Conservation (phyloP, 1,140 invertebrate genomes). For the Lineus longissimus region DNA sequence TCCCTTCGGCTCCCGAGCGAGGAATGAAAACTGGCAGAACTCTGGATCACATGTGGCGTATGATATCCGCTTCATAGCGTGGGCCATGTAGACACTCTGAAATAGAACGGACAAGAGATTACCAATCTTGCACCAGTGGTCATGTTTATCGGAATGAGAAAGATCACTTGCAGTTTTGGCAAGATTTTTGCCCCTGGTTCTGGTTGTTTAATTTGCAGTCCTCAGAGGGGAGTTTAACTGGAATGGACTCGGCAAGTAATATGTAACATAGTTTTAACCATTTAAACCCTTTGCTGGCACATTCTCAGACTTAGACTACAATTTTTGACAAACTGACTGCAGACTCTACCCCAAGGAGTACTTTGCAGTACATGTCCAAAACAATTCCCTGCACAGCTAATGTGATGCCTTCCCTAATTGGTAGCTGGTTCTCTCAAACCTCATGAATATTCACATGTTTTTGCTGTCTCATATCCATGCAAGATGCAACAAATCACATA, state of each 20-base stretch:
- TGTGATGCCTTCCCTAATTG: too few species aligned
- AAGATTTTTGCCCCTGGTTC: neutral
- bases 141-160: slow-evolving; percentile 28
- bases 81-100: slow-evolving; percentile 80
- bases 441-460: too few species aligned
- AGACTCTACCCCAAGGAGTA: too few species aligned
- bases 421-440: too few species aligned
- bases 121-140: neutral
- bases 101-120: slow-evolving; percentile 20
- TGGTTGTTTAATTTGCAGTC: neutral
- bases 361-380: too few species aligned
- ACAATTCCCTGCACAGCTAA: too few species aligned
- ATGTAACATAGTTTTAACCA: neutral
- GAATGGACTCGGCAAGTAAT: neutral
- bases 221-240: neutral
- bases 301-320: too few species aligned
- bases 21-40: slow-evolving; percentile 75
- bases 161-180: neutral
- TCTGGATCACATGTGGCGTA: slow-evolving; percentile 81
- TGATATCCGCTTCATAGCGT: slow-evolving; percentile 78
- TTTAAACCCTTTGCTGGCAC: neutral
- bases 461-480: too few species aligned
- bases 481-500: too few species aligned
- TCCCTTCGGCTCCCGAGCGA: slow-evolving; percentile 74
- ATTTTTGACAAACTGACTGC: too few species aligned